These are phyloP conservation scores for Nyleta sp. DNA, from an alignment of 2,888 invertebrate genomes.

Conservation along the genomic window DNA sequence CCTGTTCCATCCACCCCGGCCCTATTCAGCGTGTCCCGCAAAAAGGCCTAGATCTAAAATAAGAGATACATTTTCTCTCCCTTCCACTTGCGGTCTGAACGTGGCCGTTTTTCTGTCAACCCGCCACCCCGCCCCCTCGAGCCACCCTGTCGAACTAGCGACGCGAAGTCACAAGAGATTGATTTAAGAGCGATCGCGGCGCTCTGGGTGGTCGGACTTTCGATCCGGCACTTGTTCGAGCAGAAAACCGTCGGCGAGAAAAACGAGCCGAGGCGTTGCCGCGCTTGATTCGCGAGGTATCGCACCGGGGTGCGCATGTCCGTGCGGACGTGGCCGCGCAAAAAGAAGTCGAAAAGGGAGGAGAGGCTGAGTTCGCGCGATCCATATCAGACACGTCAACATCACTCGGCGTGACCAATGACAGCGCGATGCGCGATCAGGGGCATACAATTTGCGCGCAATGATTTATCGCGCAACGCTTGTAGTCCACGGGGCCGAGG, in stretches of 20 bases:
- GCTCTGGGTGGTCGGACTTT: conserved; percentile 52
- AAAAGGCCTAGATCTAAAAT: no score
- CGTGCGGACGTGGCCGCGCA: conserved; percentile 13
- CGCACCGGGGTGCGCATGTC: conserved; percentile 56
- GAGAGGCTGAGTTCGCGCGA: conserved; percentile 42
- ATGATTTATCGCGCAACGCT: conserved; percentile 40
- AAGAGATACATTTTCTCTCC: no score
- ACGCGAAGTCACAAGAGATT: conserved; percentile 34
- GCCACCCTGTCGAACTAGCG: neutral
- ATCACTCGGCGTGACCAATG: conserved; percentile 55
- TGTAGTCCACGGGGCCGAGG: neutral
- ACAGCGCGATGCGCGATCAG: conserved; percentile 44
- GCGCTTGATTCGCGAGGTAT: conserved; percentile 41
- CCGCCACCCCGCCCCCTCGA: neutral
- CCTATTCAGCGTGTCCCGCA: no score
- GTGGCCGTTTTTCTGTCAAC: no score
- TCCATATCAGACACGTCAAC: conserved; percentile 60
- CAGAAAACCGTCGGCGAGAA: conserved; percentile 39
- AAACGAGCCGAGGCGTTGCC: conserved; percentile 40
- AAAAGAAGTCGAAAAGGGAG: conserved; percentile 27
- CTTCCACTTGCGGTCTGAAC: no score
- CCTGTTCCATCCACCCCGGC: no score
- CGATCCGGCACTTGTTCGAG: conserved; percentile 41
- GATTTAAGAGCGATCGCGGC: conserved; percentile 41
- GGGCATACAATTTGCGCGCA: conserved; percentile 49